Base-by-base conservation (phyloP, 2,113 vertebrate species). In the Oncorhynchus mykiss region DNA sequence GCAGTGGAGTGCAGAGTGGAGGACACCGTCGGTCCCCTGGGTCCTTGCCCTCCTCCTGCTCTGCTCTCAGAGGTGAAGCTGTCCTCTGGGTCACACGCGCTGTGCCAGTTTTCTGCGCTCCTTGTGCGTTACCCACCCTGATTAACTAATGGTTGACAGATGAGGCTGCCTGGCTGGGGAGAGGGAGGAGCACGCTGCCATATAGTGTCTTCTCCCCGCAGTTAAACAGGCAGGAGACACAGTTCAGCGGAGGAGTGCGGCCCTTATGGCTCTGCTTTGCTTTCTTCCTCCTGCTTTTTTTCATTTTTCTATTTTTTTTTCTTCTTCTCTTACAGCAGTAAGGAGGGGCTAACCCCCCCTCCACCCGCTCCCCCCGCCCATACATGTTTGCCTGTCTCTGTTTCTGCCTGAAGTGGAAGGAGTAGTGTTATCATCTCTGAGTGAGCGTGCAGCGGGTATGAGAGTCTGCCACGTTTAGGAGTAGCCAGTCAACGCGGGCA, bases 181-280 rank as follows among this genome's bases (percentile, higher is more conserved):
- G 39, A 82, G 83, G 82, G 85, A 90, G 80, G 78, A 75, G 77
- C 49, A 11, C 2, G 2, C 76, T 69, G 65, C 67, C 79, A 79
- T 82, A 82, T 78, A 76, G 79, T 11, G 39, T 45, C 39, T 45
- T 78, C 73, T 82, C 80, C 83, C 87, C 85, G 75, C 84, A 74
- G 73, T 71, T 68, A 60, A 77, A 84, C 79, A 11, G 72, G 73
- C 27, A 65, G 83, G 27, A 57, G 7, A 88, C 80, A 80, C 80
- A 74, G 73, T 85, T 88, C 88, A 89, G 82, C 80, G 75, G 76
- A 70, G 78, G 51, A 86, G 71, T 73, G 16, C 5, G 84, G 76
- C 49, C 49, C 80, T 68, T 91, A 92, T 84, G 85, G 88, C 88
- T 90, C 85, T 71, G 82, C 87, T 91, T 91, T 93, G 79, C 83